phyloP scores from a whole-genome alignment of 2,888 invertebrate genomes.

The Troides helena region DNA sequence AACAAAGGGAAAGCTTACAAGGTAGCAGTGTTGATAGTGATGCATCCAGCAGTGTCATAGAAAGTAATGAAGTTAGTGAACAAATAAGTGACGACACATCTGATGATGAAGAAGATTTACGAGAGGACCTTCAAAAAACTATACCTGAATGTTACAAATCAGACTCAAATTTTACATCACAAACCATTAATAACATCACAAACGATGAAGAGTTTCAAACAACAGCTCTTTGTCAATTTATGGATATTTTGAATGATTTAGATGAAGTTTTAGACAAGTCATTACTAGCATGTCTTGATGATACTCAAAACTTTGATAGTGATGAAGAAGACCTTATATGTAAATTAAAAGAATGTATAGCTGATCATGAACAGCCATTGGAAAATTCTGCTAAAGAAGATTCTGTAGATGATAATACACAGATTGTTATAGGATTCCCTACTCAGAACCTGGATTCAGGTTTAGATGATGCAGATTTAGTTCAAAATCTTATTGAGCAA shows the following conservation, averaged over 20 bases:
- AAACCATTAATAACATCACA: constrained; percentile 62
- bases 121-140: constrained; percentile 70
- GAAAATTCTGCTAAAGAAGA: constrained; percentile 54
- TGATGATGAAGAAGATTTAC: constrained; percentile 69
- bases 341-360: constrained; percentile 67
- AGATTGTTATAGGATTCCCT: constrained; percentile 53
- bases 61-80: constrained; percentile 57
- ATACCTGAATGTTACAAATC: constrained; percentile 73
- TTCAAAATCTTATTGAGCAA: constrained; percentile 46
- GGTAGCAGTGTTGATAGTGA: constrained; percentile 65
- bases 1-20: constrained; percentile 60
- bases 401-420: constrained; percentile 65
- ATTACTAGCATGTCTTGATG: constrained; percentile 68
- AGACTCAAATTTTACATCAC: constrained; percentile 70
- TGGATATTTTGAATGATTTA: constrained; percentile 80
- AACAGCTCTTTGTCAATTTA: constrained; percentile 72
- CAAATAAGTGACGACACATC: constrained; percentile 58
- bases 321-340: constrained; percentile 74
- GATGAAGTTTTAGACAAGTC: constrained; percentile 81
- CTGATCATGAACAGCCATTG: constrained; percentile 47
- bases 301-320: constrained; percentile 61
- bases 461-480: constrained; percentile 46
- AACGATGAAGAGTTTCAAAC: constrained; percentile 75
- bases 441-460: constrained; percentile 44
- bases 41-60: constrained; percentile 57